Conservation (phyloP, 2,113 vertebrate species). For the Promerops cafer region DNA sequence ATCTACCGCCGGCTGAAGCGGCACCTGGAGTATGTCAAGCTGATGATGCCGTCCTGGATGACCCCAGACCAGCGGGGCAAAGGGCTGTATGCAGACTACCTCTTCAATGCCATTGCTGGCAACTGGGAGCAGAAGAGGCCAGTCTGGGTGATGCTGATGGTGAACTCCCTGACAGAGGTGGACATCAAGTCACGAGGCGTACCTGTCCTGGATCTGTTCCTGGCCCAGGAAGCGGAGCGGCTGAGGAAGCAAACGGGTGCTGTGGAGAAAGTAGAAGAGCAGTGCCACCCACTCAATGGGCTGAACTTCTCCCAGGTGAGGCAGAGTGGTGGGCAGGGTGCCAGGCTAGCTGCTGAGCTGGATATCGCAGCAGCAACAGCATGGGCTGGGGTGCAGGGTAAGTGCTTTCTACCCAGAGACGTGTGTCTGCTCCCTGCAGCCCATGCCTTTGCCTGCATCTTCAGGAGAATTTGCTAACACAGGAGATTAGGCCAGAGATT, state of each 20-base stretch:
- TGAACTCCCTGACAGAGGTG: conserved; percentile 85
- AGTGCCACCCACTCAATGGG: conserved; percentile 87
- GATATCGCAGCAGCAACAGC: background rate
- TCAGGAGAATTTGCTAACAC: background rate
- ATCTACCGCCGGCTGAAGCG: conserved; percentile 80
- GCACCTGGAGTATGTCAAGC: conserved; percentile 86
- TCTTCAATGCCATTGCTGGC: conserved; percentile 88
- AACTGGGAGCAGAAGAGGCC: conserved; percentile 89
- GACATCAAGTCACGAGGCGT: conserved; percentile 83
- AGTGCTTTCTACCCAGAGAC: background rate
- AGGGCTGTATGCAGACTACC: conserved; percentile 86
- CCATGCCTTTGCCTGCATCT: background rate
- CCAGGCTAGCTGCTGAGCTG: background rate
- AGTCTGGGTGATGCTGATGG: conserved; percentile 90
- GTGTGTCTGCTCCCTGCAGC: accelerated
- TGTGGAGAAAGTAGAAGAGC: conserved; percentile 90
- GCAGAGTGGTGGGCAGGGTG: background rate
- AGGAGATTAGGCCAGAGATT: background rate
- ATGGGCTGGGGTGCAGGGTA: accelerated
- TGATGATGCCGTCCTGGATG: conserved; percentile 91
- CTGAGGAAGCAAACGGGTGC: conserved; percentile 84
- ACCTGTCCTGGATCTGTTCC: conserved; percentile 84
- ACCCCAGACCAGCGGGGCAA: conserved; percentile 85
- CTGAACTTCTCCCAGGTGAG: conserved; percentile 91
- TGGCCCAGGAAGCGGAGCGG: conserved; percentile 86